phyloP scores from a whole-genome alignment of 2,888 invertebrate species.

The Agrochola lychnidis region DNA sequence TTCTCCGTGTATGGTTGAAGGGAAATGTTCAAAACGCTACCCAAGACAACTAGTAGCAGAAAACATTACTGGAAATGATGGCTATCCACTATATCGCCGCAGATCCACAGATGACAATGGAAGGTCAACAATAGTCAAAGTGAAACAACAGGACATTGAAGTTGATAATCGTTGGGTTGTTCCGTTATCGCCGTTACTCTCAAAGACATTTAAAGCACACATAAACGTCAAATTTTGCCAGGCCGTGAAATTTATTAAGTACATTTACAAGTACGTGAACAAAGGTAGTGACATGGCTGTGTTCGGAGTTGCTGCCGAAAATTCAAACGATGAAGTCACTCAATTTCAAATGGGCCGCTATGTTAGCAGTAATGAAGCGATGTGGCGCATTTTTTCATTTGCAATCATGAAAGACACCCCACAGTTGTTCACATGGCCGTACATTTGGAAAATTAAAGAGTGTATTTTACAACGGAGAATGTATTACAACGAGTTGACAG shows the following conservation, averaged over 20 bases:
- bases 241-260: background rate
- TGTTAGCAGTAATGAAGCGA: background rate
- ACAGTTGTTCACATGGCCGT: background rate
- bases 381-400: background rate
- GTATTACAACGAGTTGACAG: background rate
- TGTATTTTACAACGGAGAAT: background rate
- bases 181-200: too few species aligned
- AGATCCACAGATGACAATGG: constrained; percentile 7
- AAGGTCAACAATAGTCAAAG: constrained; percentile 1
- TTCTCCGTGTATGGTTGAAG: constrained; percentile 63
- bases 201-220: background rate
- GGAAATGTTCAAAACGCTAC: constrained; percentile 60
- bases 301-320: background rate
- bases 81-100: constrained; percentile 11
- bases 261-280: background rate
- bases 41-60: background rate
- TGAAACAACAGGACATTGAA: too few species aligned
- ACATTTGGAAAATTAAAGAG: background rate
- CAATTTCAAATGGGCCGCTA: background rate
- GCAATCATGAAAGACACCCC: constrained; percentile 2
- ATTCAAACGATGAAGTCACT: background rate
- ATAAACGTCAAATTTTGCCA: background rate
- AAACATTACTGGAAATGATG: background rate
- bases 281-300: constrained; percentile 2
- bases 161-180: too few species aligned